phyloP scores from a whole-genome alignment of 1,140 invertebrate genomes.

The Drosophila virilis region DNA sequence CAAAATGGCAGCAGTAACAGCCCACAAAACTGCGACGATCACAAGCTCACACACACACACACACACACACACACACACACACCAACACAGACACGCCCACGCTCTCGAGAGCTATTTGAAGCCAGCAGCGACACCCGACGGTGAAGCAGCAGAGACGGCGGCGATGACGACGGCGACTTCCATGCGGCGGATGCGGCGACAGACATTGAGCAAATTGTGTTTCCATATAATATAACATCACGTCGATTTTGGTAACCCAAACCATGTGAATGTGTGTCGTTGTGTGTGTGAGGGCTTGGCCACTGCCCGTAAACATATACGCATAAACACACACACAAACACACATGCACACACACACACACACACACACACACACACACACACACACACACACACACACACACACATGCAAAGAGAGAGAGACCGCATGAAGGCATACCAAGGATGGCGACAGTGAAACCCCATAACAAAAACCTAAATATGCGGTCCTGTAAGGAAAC shows the following conservation, averaged over 20 bases:
- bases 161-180: constrained; percentile 19
- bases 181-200: constrained; percentile 52
- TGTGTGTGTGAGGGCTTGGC: constrained; percentile 42
- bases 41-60: constrained; percentile 20
- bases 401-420: constrained; percentile 21
- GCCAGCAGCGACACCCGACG: constrained; percentile 39
- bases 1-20: constrained; percentile 79
- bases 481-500: constrained; percentile 85
- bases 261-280: constrained; percentile 46
- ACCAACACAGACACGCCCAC: constrained; percentile 63
- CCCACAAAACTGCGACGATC: constrained; percentile 70
- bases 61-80: constrained; percentile 48
- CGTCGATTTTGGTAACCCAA: constrained; percentile 81
- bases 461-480: constrained; percentile 84
- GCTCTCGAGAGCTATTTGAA: constrained; percentile 72
- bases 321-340: constrained; percentile 35
- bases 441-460: constrained; percentile 52
- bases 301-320: constrained; percentile 17
- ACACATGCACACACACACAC: constrained; percentile 46
- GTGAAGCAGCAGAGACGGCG: constrained; percentile 23
- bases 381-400: constrained; percentile 46
- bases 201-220: constrained; percentile 80
- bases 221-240: constrained; percentile 83
- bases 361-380: constrained; percentile 43
- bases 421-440: constrained; percentile 36